Evolutionary conservation across 2,797 vertebrate genomes (phyloP), one percentile per base, ranked within the genome.

Genomic region (Eulemur mongoz): DNA sequence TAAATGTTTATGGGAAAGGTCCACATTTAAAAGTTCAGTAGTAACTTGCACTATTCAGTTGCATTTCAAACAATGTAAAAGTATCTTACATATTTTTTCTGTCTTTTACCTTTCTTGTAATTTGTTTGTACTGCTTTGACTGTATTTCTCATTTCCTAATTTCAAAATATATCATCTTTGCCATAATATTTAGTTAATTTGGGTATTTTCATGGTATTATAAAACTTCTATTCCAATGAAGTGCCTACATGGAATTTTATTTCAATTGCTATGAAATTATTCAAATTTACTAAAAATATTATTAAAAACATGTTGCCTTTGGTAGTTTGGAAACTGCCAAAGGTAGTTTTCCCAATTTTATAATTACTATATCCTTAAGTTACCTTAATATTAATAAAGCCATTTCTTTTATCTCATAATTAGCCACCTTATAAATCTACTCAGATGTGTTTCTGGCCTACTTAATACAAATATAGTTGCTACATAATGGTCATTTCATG

Each of bases 361-460:
- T 27, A 81, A 35, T 95, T 70, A 61, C 8, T 45, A 5, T 65
- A 82, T 72, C 23, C 2, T 54, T 72, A 40, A 43, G 54, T 80
- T 70, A 83, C 13, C 25, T 92, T 50, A 78, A 52, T 63, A 54
- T 18, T 75, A 79, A 35, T 32, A 67, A 89, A 86, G 38, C 30
- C 1, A 52, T 91, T 96, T 90, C 52, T 50, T 97, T 94, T 38
- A 65, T 75, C 91, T 95, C 35, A 88, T 54, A 89, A 91, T 91
- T 38, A 84, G 27, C 14, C 15, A 52, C 17, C 32, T 73, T 78
- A 32, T 73, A 81, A 27, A 78, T 69, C 10, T 95, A 50, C 50
- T 85, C 57, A 32, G 63, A 54, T 86, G 9, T 83, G 43, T 52
- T 93, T 92, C 22, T 84, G 40, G 1, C 2, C 80, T 54, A 25